Percentiles rank a stretch among this genome's conserved stretches.
These are phyloP conservation scores for Oxyruncus cristatus DNA, from an alignment of 2,113 vertebrate genomes.

Conservation along the genomic window DNA sequence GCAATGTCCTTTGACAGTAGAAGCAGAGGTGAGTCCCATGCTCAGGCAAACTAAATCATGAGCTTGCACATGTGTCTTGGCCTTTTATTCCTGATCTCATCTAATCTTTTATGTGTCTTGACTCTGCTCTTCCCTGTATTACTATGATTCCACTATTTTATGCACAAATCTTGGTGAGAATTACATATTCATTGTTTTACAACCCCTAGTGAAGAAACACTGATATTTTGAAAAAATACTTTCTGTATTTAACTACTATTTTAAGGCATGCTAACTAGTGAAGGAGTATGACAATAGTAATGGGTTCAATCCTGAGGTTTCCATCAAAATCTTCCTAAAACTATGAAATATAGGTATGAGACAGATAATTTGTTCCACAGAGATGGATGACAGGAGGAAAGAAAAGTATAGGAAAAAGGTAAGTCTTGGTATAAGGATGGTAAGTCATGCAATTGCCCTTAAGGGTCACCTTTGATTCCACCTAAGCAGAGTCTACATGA, in stretches of 20 bases:
- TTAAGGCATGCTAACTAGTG: not conserved
- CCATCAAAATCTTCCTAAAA: not conserved
- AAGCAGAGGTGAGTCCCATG: fast-evolving
- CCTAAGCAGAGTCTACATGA: not conserved
- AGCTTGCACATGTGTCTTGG: not conserved
- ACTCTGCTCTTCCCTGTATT: not conserved
- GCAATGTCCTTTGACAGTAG: not conserved
- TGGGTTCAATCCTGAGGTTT: not conserved
- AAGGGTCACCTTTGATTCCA: not conserved
- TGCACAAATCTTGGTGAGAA: not conserved
- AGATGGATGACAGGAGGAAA: not conserved
- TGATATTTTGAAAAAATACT: not conserved
- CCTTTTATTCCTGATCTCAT: not conserved
- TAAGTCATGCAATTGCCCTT: not conserved
- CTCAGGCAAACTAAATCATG: not conserved
- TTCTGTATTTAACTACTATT: not conserved
- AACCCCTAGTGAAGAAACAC: not conserved
- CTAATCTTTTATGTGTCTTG: not conserved
- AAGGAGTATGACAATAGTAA: not conserved
- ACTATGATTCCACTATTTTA: not conserved
- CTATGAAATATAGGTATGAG: not conserved
- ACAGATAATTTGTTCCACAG: not conserved
- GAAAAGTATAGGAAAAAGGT: not conserved
- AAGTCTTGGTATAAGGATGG: not conserved
- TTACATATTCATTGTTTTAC: not conserved